A percentile compares a stretch with the other conserved stretches of the same genome.
Conservation (phyloP, 2,888 invertebrate species). For the Lasioglossum zephyrum region DNA sequence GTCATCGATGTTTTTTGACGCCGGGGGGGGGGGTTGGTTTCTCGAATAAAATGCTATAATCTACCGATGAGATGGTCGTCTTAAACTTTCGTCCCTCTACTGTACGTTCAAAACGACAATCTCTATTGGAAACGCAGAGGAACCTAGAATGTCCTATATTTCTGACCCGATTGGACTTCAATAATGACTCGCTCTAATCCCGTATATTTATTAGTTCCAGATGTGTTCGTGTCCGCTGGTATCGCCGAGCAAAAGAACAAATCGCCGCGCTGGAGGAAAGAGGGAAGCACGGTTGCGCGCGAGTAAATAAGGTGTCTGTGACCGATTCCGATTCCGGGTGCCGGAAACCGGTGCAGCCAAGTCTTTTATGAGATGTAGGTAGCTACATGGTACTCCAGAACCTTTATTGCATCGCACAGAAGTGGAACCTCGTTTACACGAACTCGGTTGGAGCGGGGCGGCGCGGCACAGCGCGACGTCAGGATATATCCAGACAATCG, state of each 20-base stretch:
- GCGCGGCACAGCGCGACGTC: not conserved
- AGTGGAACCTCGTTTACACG: not conserved
- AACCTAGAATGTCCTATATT: too few relatives aligned
- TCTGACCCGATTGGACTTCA: not conserved
- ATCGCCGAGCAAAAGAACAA: not conserved
- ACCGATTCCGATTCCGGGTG: conserved; percentile 1
- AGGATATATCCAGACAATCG: not conserved
- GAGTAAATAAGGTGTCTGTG: conserved; percentile 1
- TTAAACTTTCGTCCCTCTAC: too few relatives aligned
- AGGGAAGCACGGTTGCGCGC: conserved; percentile 1
- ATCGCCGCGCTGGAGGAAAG: not conserved
- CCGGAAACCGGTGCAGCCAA: not conserved
- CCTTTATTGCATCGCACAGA: conserved; percentile 1
- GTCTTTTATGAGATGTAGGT: conserved; percentile 10
- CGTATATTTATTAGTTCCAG: not conserved
- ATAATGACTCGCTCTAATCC: not conserved
- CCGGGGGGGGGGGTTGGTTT: too few relatives aligned
- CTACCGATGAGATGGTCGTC: too few relatives aligned
- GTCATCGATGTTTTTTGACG: too few relatives aligned
- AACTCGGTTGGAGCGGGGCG: not conserved
- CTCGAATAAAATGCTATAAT: too few relatives aligned
- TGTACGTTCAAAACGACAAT: too few relatives aligned
- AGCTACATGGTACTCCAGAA: not conserved
- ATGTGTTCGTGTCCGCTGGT: not conserved
- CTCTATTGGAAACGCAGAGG: too few relatives aligned